Percentiles rank a stretch among this genome's conserved stretches.
phyloP scores from a whole-genome alignment of 37 sponge, comb jelly and placozoan species.

The Axinella damicornis region DNA sequence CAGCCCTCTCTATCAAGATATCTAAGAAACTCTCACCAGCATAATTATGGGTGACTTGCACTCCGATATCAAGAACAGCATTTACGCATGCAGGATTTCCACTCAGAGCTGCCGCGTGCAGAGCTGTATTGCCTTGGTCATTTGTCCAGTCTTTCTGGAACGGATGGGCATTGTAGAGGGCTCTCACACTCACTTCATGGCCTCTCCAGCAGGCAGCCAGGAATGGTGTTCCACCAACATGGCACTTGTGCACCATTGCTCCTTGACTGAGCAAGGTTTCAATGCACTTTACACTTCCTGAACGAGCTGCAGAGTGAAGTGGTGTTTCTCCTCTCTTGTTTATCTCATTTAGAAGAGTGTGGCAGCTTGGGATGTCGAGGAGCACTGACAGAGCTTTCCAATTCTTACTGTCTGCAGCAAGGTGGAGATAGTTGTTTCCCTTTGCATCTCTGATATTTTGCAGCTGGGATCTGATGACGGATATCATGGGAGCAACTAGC shows the following conservation, averaged over 20 bases:
- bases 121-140: conserved; percentile 72
- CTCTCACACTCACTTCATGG: conserved; percentile 29
- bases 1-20: conserved; percentile 46
- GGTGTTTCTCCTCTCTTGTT: conserved; percentile 83
- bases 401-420: conserved; percentile 67
- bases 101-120: conserved; percentile 77
- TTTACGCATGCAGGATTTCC: conserved; percentile 59
- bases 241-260: conserved; percentile 81
- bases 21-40: conserved; percentile 77
- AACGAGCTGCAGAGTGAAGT: conserved; percentile 71
- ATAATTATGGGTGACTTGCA: conserved; percentile 61
- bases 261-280: conserved; percentile 80
- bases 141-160: conserved; percentile 65
- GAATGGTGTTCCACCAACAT: conserved; percentile 76
- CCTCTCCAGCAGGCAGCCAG: conserved; percentile 59
- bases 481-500: conserved; percentile 25
- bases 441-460: conserved; percentile 35
- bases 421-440: conserved; percentile 72
- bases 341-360: conserved; percentile 72
- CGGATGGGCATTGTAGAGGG: conserved; percentile 62
- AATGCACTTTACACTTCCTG: conserved; percentile 55
- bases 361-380: conserved; percentile 37
- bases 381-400: conserved; percentile 35
- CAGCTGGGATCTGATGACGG: conserved; percentile 23
- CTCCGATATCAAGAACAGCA: conserved; percentile 61